A percentile compares a stretch with the other conserved stretches of the same genome.
Evolutionary conservation across 2,888 invertebrate species (phyloP).

Genomic region (Sarcophaga rosellei): DNA sequence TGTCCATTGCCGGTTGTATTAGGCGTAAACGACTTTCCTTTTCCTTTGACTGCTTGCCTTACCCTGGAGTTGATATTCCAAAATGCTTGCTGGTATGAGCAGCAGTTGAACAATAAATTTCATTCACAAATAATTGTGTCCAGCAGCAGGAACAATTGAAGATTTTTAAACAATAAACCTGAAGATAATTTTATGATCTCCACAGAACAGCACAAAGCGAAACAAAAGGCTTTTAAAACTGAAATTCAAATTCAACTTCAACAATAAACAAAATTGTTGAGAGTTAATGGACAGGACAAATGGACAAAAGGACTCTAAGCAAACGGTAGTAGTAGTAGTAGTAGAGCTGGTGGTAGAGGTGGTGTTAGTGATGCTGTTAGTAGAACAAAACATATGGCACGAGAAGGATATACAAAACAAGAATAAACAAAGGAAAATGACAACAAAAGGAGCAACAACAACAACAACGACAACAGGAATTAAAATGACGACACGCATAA

Average conservation of each 20-base stretch:
- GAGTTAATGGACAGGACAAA: neutral
- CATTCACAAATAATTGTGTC: too few species aligned
- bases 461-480: conserved; percentile 7
- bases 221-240: neutral
- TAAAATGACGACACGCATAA: neutral
- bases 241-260: neutral
- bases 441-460: conserved; percentile 36
- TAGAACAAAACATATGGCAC: neutral
- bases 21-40: too few species aligned
- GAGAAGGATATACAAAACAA: neutral
- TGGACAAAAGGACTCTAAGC: neutral
- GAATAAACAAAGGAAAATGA: neutral
- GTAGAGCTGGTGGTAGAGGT: neutral
- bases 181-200: neutral
- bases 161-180: neutral
- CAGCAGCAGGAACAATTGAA: neutral
- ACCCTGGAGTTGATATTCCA: too few species aligned
- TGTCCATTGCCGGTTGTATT: too few species aligned
- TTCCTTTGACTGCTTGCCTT: too few species aligned
- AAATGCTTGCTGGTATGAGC: too few species aligned
- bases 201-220: neutral
- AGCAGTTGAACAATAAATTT: too few species aligned
- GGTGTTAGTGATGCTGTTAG: neutral
- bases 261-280: neutral
- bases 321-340: neutral